Evolutionary conservation across 2,113 vertebrate genomes (phyloP).

Genomic region (Siniperca chuatsi): DNA sequence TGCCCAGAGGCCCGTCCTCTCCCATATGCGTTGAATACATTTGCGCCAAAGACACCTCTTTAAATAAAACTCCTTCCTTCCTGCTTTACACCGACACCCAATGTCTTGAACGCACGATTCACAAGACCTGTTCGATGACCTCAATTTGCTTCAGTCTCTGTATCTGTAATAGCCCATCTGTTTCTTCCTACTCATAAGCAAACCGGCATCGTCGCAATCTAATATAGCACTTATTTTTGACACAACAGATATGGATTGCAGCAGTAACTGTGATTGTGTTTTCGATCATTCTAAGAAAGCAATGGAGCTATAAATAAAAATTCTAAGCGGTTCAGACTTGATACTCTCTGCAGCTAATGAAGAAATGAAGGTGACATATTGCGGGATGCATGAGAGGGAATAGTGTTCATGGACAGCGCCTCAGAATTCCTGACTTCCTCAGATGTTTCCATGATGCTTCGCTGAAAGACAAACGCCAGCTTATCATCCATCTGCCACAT

Average conservation of each 20-base stretch:
- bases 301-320: conserved; percentile 58
- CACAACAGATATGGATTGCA: conserved; percentile 46
- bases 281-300: conserved; percentile 34
- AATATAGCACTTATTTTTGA: conserved; percentile 61
- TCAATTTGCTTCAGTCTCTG: conserved; percentile 74
- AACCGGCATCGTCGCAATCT: conserved; percentile 44
- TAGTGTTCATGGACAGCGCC: not conserved
- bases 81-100: conserved; percentile 3
- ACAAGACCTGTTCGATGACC: conserved; percentile 72
- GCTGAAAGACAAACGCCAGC: conserved; percentile 30
- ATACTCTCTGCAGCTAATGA: conserved; percentile 36
- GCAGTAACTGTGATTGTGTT: conserved; percentile 55
- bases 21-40: conserved; percentile 49
- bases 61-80: conserved; percentile 63
- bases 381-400: not conserved
- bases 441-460: conserved; percentile 28
- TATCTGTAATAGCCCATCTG: conserved; percentile 78
- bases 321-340: conserved; percentile 42
- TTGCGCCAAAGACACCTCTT: conserved; percentile 60
- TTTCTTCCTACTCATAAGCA: conserved; percentile 68
- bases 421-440: conserved; percentile 11
- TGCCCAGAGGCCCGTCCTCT: conserved; percentile 64
- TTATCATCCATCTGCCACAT: conserved; percentile 9
- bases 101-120: conserved; percentile 56
- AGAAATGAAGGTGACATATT: conserved; percentile 56